Evolutionary conservation across 2,113 vertebrate species (phyloP).

Genomic region (Phylloscopus trochilus): DNA sequence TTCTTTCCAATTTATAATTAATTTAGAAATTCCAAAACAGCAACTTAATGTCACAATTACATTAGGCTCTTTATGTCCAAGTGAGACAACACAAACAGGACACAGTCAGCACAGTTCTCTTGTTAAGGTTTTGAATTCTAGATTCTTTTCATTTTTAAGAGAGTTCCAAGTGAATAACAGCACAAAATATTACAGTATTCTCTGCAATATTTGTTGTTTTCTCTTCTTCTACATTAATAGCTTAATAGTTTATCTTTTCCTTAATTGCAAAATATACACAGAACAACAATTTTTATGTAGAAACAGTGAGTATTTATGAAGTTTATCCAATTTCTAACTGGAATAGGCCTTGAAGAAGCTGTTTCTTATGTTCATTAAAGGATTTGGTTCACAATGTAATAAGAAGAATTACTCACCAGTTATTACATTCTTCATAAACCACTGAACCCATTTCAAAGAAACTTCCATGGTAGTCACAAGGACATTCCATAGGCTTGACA

Average conservation of each 20-base stretch:
- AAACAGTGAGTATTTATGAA: neutral
- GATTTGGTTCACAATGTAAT: neutral
- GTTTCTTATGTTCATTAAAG: neutral
- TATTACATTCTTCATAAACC: constrained; percentile 90
- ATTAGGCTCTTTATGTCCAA: neutral
- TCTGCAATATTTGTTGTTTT: neutral
- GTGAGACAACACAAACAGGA: neutral
- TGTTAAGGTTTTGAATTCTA: neutral
- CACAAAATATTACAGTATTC: neutral
- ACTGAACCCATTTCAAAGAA: constrained; percentile 80
- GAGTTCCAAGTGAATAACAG: neutral
- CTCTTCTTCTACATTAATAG: neutral
- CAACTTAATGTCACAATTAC: neutral
- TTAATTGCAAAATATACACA: neutral
- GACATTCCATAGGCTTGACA: constrained; percentile 85
- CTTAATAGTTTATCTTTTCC: neutral
- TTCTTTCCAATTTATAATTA: neutral
- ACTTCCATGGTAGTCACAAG: constrained; percentile 88
- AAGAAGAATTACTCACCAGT: constrained; percentile 78
- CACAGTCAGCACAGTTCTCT: neutral
- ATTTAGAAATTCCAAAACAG: neutral
- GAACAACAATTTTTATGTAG: neutral
- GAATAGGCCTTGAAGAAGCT: neutral
- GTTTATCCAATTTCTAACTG: neutral
- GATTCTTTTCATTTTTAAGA: neutral